Conservation (phyloP, 2,797 vertebrate genomes). For the Delichon dasypus region DNA sequence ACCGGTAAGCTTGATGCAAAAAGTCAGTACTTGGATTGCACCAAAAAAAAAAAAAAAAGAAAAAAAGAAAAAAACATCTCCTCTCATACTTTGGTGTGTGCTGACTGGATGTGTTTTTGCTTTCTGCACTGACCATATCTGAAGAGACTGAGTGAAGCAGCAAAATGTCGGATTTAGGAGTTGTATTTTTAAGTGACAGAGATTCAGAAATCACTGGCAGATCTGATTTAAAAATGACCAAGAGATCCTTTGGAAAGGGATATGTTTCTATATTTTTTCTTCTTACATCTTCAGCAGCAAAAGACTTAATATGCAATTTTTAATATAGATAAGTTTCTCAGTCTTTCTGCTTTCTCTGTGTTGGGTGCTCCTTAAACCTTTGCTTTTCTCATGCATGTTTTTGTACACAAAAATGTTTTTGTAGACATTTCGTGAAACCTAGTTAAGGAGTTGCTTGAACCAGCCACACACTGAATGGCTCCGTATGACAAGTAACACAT, state of each 20-base stretch:
- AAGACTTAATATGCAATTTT: neutral
- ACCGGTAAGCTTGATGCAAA: neutral
- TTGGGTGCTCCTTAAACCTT: neutral
- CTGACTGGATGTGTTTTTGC: neutral
- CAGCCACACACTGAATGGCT: neutral
- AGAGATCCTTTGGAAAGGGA: neutral
- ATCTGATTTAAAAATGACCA: neutral
- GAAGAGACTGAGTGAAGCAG: neutral
- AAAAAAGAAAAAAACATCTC: neutral
- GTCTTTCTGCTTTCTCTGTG: neutral
- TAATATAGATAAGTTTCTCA: neutral
- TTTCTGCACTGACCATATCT: neutral
- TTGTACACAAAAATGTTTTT: neutral
- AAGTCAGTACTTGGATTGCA: neutral
- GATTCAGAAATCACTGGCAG: neutral
- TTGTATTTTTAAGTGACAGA: neutral
- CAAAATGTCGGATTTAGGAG: neutral
- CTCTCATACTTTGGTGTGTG: neutral
- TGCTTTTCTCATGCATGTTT: neutral
- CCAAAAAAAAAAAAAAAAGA: neutral
- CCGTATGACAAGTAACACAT: neutral
- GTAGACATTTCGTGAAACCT: neutral
- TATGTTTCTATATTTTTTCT: neutral
- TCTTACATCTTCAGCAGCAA: neutral
- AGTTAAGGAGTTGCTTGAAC: neutral